Evolutionary conservation across 2,888 invertebrate genomes (phyloP).

Genomic region (Eupsilia transversa): DNA sequence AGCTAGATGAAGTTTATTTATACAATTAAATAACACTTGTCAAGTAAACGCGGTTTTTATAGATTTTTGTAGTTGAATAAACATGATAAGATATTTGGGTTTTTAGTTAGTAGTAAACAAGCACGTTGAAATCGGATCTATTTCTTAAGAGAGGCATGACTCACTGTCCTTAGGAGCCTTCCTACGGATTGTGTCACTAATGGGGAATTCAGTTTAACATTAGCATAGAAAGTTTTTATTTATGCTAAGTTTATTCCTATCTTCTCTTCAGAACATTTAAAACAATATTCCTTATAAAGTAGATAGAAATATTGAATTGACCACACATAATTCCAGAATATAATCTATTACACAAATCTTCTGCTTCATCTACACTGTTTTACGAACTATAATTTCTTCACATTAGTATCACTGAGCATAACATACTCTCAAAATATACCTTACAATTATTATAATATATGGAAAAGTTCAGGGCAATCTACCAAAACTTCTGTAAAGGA

Average conservation of each 20-base stretch:
- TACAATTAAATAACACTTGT: neutral
- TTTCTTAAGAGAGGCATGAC: constrained; percentile 36
- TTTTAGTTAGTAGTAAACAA: constrained; percentile 13
- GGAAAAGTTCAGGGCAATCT: constrained; percentile 81
- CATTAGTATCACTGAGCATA: constrained; percentile 6
- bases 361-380: neutral
- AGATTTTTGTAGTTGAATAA: neutral
- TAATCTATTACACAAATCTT: neutral
- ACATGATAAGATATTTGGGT: constrained; percentile 7
- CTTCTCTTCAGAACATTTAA: constrained; percentile 31
- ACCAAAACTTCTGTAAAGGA: constrained; percentile 80
- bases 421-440: constrained; percentile 28
- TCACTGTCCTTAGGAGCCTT: constrained; percentile 35
- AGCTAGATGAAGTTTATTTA: neutral
- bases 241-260: constrained; percentile 51
- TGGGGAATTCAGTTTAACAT: constrained; percentile 36
- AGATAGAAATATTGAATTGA: constrained; percentile 18
- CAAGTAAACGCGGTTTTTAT: neutral
- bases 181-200: constrained; percentile 39
- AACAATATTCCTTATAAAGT: constrained; percentile 19
- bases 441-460: constrained; percentile 31
- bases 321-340: neutral
- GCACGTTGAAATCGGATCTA: constrained; percentile 37
- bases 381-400: constrained; percentile 1
- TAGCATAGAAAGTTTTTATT: constrained; percentile 52